phyloP scores from a whole-genome alignment of 2,113 vertebrate species.

The Dromiciops gliroides region DNA sequence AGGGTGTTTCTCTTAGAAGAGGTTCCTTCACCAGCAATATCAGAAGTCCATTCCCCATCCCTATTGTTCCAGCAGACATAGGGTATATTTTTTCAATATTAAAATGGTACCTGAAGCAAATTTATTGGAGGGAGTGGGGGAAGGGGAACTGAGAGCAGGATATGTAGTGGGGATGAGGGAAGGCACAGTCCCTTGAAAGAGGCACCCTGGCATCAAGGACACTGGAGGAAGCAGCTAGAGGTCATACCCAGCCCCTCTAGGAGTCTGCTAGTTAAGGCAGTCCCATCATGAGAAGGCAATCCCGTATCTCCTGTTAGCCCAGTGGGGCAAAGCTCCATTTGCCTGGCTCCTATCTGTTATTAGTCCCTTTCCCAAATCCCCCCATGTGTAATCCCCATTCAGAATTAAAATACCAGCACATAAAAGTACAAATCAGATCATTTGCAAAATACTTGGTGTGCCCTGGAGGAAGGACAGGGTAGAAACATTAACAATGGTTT shows the following conservation, averaged over 20 bases:
- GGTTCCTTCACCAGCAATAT: background rate
- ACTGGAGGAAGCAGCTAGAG: background rate
- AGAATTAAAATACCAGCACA: background rate
- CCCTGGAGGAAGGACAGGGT: background rate
- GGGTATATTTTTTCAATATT: background rate
- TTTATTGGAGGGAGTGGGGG: background rate
- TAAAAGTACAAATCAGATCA: background rate
- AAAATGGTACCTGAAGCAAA: background rate
- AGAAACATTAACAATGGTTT: background rate
- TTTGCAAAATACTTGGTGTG: background rate
- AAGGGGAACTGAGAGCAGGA: background rate
- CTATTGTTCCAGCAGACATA: background rate
- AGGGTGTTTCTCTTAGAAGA: background rate
- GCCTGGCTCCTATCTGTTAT: background rate
- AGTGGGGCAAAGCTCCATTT: background rate
- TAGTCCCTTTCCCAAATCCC: background rate
- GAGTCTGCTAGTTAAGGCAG: background rate
- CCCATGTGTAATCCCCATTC: background rate
- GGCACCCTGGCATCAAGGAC: background rate
- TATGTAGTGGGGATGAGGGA: too few relatives aligned
- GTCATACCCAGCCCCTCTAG: background rate
- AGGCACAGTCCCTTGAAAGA: background rate
- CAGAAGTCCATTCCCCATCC: background rate
- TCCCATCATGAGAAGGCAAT: background rate
- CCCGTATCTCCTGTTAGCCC: background rate